These are phyloP conservation scores for Peromyscus nudipes DNA, from an alignment of 2,797 vertebrate species.

Conservation along the genomic window DNA sequence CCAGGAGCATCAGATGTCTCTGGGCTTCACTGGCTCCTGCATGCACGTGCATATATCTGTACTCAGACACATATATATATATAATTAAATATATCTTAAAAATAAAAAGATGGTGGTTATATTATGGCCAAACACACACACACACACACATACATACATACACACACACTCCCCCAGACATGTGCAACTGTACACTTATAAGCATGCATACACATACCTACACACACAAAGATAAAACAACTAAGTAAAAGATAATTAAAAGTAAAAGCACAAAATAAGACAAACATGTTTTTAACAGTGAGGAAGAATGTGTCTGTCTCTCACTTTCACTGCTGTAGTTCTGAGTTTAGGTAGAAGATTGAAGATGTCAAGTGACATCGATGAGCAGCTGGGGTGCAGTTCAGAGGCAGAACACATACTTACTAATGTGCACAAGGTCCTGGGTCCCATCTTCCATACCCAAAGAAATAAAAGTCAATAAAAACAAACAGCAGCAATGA, in stretches of 20 bases:
- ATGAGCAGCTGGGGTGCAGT: too few species aligned
- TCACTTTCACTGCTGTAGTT: background rate
- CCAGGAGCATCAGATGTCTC: background rate
- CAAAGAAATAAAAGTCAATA: background rate
- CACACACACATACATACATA: background rate
- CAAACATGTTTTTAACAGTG: background rate
- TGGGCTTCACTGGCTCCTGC: background rate
- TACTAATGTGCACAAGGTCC: background rate
- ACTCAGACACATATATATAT: background rate
- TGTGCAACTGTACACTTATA: background rate
- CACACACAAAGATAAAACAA: background rate
- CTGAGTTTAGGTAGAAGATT: background rate
- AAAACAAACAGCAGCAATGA: conserved; percentile 1
- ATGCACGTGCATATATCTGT: background rate
- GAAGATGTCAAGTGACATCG: background rate
- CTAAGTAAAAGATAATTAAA: background rate
- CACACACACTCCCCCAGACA: background rate
- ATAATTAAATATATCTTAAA: background rate
- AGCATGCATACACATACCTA: background rate
- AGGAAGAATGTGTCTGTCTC: background rate
- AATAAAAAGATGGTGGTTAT: background rate
- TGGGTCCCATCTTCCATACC: background rate
- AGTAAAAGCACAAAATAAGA: background rate
- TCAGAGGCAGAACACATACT: background rate
- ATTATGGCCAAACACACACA: too few species aligned